These are phyloP conservation scores for Charadrius vociferus DNA, from an alignment of 2,113 vertebrate species.

Conservation along the genomic window DNA sequence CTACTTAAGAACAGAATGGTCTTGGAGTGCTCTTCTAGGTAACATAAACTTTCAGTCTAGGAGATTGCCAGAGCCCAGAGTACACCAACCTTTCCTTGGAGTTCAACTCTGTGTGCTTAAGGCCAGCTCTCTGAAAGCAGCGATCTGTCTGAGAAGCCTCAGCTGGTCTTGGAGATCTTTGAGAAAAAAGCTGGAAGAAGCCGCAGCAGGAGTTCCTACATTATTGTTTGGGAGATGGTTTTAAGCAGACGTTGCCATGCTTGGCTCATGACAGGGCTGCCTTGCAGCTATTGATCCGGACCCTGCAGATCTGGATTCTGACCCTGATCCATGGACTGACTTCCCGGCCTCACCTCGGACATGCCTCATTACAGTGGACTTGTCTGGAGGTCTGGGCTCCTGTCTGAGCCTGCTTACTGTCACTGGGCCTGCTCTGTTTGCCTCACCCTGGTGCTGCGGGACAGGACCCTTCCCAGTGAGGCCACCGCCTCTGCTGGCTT, in stretches of 20 bases:
- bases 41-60: not conserved
- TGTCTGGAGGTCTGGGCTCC: not conserved
- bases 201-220: rapidly evolving
- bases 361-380: not conserved
- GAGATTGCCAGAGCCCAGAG: not conserved
- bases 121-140: not conserved
- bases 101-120: not conserved
- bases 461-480: not conserved
- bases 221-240: not conserved
- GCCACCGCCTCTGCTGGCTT: not conserved
- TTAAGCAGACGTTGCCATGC: rapidly evolving
- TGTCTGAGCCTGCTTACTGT: not conserved
- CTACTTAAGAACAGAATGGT: not conserved
- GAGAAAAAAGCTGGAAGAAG: not conserved
- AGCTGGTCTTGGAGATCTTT: not conserved
- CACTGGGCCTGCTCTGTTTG: not conserved
- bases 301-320: not conserved
- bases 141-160: not conserved
- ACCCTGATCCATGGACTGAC: not conserved
- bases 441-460: not conserved
- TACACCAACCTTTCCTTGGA: not conserved
- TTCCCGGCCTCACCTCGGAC: not conserved
- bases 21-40: not conserved
- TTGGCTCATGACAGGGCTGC: not conserved
- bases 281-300: not conserved